phyloP scores from a whole-genome alignment of 2,888 invertebrate species.

The Dicyrtoma fusca region DNA sequence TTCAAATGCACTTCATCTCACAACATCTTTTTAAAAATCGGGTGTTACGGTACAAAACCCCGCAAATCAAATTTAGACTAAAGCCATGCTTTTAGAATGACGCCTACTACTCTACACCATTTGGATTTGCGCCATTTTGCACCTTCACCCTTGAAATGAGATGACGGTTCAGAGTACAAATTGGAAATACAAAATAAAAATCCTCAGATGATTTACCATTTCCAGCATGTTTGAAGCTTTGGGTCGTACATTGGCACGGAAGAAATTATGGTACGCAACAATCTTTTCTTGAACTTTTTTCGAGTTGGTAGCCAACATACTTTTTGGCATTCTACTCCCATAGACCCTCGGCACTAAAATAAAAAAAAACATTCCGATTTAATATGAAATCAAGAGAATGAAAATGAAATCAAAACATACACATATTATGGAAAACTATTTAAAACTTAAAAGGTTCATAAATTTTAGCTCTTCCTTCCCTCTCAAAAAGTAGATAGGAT shows the following conservation, averaged over 20 bases:
- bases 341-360: constrained; percentile 65
- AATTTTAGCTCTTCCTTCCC: not conserved
- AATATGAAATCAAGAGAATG: not conserved
- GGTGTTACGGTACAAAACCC: too few species aligned
- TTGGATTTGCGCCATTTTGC: too few species aligned
- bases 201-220: constrained; percentile 65
- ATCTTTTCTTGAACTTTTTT: constrained; percentile 71
- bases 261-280: constrained; percentile 75
- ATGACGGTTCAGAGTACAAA: too few species aligned
- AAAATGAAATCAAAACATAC: not conserved
- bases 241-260: constrained; percentile 74
- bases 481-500: too few species aligned
- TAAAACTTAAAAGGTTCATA: constrained; percentile 11
- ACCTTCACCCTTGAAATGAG: too few species aligned
- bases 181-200: not conserved
- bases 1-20: too few species aligned
- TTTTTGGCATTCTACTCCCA: constrained; percentile 66
- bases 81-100: too few species aligned
- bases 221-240: constrained; percentile 77
- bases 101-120: too few species aligned
- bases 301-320: constrained; percentile 64
- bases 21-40: too few species aligned
- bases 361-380: constrained; percentile 9
- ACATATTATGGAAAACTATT: not conserved
- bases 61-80: too few species aligned